phyloP scores from a whole-genome alignment of 2,113 vertebrate genomes.

The Cyrtonyx montezumae region DNA sequence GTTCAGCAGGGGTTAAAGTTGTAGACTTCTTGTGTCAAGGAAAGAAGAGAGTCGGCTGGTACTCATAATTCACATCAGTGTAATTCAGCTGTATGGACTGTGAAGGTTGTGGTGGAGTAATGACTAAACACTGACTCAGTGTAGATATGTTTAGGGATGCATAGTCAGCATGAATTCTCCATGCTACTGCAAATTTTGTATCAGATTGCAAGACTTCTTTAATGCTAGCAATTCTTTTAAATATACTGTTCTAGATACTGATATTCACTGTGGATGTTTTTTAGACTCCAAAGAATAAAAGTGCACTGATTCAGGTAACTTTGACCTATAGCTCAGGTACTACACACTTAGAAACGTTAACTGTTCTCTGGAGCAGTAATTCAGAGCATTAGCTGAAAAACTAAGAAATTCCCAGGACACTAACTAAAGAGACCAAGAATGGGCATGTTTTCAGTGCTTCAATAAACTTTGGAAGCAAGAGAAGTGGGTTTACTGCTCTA shows the following conservation, averaged over 20 bases:
- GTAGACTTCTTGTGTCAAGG: background rate
- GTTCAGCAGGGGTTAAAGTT: background rate
- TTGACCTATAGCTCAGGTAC: background rate
- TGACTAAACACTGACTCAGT: conserved; percentile 58
- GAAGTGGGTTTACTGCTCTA: background rate
- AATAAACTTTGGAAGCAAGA: background rate
- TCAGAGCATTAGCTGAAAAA: background rate
- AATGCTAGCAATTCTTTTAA: background rate
- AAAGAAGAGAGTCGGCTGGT: background rate
- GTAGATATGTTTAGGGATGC: conserved; percentile 15
- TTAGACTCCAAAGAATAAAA: background rate
- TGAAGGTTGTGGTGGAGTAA: background rate
- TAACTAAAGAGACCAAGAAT: background rate
- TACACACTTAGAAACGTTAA: background rate
- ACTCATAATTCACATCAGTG: background rate
- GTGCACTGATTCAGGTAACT: background rate
- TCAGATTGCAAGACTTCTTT: background rate
- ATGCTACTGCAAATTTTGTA: conserved; percentile 13
- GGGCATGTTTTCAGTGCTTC: background rate
- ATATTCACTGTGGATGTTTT: background rate
- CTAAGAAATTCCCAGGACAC: background rate
- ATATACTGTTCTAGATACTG: background rate
- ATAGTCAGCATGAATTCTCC: conserved; percentile 47
- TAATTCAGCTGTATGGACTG: background rate
- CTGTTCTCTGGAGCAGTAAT: background rate